Evolutionary conservation across 1,140 invertebrate species (phyloP).

Genomic region (Heliconius hewitsoni): DNA sequence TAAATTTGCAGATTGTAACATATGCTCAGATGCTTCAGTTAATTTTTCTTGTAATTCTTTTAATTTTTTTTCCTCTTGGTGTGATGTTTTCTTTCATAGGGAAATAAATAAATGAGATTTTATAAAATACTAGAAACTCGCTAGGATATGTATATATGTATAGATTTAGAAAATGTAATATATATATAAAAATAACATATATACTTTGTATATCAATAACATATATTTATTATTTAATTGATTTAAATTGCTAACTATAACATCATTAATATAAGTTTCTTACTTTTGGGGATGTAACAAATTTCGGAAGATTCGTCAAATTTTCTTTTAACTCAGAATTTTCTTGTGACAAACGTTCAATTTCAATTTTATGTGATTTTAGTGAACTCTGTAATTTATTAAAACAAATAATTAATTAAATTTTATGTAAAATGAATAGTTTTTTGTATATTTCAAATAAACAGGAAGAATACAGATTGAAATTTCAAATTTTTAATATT

Average conservation of each 20-base stretch:
- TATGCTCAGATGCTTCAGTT: slow-evolving; percentile 85
- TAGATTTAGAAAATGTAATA: no score
- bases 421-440: not conserved
- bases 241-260: not conserved
- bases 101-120: not conserved
- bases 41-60: slow-evolving; percentile 86
- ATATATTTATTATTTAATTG: no score
- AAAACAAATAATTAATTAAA: slow-evolving; percentile 19
- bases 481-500: no score
- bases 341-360: slow-evolving; percentile 79
- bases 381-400: slow-evolving; percentile 80
- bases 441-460: not conserved
- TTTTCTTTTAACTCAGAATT: slow-evolving; percentile 64
- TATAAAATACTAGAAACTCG: no score
- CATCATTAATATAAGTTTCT: slow-evolving; percentile 21
- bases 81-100: not conserved
- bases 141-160: no score
- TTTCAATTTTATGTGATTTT: slow-evolving; percentile 85
- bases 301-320: slow-evolving; percentile 38
- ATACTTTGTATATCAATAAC: not conserved
- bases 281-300: slow-evolving; percentile 42
- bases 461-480: no score
- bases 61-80: slow-evolving; percentile 84
- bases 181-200: not conserved
- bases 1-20: slow-evolving; percentile 72